Conservation (phyloP, 1,140 invertebrate genomes). For the Papilio helenus region DNA sequence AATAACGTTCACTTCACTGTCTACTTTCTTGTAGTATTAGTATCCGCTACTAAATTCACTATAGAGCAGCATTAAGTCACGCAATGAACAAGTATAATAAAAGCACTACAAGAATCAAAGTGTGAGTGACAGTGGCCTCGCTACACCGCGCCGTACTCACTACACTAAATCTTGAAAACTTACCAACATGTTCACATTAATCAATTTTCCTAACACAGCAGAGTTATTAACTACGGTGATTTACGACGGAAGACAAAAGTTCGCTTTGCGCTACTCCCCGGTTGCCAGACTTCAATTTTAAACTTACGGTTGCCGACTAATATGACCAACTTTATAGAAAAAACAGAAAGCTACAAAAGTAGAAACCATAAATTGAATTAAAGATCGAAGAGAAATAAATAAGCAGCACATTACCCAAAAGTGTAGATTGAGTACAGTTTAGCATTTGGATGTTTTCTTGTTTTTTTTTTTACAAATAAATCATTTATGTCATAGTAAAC, state of each 20-base stretch:
- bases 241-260: slow-evolving; percentile 59
- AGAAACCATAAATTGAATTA: neutral
- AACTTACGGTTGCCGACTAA: slow-evolving; percentile 16
- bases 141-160: slow-evolving; percentile 64
- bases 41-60: neutral
- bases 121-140: slow-evolving; percentile 50
- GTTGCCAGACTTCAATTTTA: slow-evolving; percentile 23
- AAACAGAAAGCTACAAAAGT: too few species aligned
- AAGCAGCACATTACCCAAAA: neutral
- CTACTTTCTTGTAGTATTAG: too few species aligned
- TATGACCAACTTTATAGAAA: neutral
- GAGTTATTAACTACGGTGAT: slow-evolving; percentile 68
- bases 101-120: slow-evolving; percentile 8
- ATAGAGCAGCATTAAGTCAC: neutral
- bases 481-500: neutral
- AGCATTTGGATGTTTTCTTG: neutral
- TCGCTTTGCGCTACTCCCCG: slow-evolving; percentile 42
- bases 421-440: neutral
- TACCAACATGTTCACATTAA: slow-evolving; percentile 72
- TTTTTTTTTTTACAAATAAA: neutral
- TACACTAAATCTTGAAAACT: slow-evolving; percentile 70
- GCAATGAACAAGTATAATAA: slow-evolving; percentile 2
- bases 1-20: too few species aligned
- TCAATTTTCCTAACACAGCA: slow-evolving; percentile 70
- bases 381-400: neutral